Conservation (phyloP, 2,888 invertebrate genomes). For the Caenorhabditis sp. region DNA sequence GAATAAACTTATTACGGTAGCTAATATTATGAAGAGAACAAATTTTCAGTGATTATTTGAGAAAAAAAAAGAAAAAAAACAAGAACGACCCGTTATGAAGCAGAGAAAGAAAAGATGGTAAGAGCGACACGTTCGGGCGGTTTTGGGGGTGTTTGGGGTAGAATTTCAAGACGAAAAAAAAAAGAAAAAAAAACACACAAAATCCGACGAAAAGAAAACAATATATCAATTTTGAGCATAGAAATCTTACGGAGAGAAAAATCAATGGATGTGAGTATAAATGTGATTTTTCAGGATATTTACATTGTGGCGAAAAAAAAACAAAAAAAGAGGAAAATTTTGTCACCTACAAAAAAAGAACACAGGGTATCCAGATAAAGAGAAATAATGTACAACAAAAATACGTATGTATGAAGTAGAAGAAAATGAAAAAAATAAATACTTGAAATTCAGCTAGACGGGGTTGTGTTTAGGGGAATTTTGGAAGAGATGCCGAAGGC, state of each 20-base stretch:
- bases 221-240: slow-evolving; percentile 16
- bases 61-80: slow-evolving; percentile 3
- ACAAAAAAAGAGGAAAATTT: neutral
- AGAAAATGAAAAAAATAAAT: neutral
- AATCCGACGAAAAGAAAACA: slow-evolving; percentile 7
- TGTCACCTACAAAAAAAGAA: slow-evolving; percentile 1
- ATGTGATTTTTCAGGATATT: slow-evolving; percentile 3
- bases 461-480: neutral
- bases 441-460: neutral
- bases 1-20: neutral
- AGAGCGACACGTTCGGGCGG: neutral
- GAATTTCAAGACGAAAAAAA: slow-evolving; percentile 8
- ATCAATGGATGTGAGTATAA: slow-evolving; percentile 13
- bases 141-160: slow-evolving; percentile 1
- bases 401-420: neutral
- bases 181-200: slow-evolving; percentile 7
- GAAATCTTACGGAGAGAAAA: neutral
- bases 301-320: slow-evolving; percentile 8
- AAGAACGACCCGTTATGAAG: neutral
- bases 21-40: neutral
- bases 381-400: slow-evolving; percentile 16
- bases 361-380: slow-evolving; percentile 14
- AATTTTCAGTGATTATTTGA: neutral
- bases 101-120: slow-evolving; percentile 4
- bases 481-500: neutral